Evolutionary conservation across 2,113 vertebrate genomes (phyloP), one percentile per base, ranked within the genome.

Genomic region (Cyrtonyx montezumae): DNA sequence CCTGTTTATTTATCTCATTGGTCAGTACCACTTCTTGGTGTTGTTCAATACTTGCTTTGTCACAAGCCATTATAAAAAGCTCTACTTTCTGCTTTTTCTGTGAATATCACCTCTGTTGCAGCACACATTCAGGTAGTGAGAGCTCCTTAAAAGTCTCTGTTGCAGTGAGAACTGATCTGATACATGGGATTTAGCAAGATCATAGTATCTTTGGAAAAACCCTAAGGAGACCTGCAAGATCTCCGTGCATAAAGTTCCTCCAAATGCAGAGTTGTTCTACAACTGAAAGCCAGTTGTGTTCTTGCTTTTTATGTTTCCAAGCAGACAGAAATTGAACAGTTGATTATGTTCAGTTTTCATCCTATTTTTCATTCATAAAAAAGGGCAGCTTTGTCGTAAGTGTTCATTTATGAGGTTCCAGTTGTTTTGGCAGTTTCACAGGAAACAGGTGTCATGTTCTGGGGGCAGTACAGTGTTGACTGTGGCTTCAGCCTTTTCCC

Each of bases 351-450:
- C 32, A 78, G 56, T 45, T 94, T 90, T 53, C 55, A 46, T 84
- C 36, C 26, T 56, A 90, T 86, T 94, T 85, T 94, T 95, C 90
- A 94, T 95, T 93, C 87, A 96, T 80, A 94, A 83, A 95, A 77
- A 84, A 79, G 46, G n/a, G 13, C 40, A 61, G 65, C 88, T 92
- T 76, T 90, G 40, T 58, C 94, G 49, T 82, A 11, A 13, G 65
- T 37, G 42, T 92, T 93, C 65, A 56, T 49, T 86, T 91, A 61
- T 69, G 66, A 77, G 65, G 28, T 84, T 49, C 37, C 81, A 88
- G 93, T 88, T 56, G 21, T 84, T 91, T 55, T 94, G 76, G 79
- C 81, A 93, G 93, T 84, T 70, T 83, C 66, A 51, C 14, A 85
- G 95, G 96, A 96, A 96, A 96, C 80, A 95, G 88, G 84, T 95